Evolutionary conservation across 2,888 invertebrate genomes (phyloP).

Genomic region (Eledone cirrhosa): DNA sequence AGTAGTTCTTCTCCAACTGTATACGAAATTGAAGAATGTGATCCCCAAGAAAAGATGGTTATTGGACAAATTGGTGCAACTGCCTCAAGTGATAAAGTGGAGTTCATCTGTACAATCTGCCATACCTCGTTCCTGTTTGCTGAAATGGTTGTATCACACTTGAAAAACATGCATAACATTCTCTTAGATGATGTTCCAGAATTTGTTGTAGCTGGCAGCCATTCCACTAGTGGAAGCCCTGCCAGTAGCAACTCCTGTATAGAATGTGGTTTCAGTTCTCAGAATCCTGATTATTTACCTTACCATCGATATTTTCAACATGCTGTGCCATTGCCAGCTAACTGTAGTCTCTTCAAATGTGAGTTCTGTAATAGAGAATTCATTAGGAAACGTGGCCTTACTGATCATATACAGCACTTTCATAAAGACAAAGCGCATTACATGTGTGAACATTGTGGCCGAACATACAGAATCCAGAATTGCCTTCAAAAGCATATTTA

Average conservation of each 20-base stretch:
- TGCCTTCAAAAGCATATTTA: constrained; percentile 55
- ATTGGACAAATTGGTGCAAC: constrained; percentile 12
- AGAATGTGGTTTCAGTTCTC: constrained; percentile 57
- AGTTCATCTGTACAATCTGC: constrained; percentile 22
- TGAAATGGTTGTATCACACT: constrained; percentile 18
- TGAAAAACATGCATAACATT: constrained; percentile 8
- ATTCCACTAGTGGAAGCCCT: neutral
- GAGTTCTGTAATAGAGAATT: constrained; percentile 58
- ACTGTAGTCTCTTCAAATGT: constrained; percentile 54
- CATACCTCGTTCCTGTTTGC: neutral
- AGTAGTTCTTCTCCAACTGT: neutral
- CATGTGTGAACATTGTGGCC: constrained; percentile 56
- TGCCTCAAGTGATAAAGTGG: constrained; percentile 15
- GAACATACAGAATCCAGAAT: constrained; percentile 52
- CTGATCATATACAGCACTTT: constrained; percentile 48
- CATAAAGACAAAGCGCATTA: constrained; percentile 54
- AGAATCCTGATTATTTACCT: constrained; percentile 54
- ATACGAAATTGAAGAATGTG: constrained; percentile 5
- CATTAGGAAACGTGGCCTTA: constrained; percentile 55
- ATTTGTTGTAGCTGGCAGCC: constrained; percentile 16
- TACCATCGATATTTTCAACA: constrained; percentile 59
- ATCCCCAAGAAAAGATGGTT: neutral
- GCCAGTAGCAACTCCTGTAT: constrained; percentile 47
- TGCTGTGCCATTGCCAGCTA: constrained; percentile 53
- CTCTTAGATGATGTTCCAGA: neutral